Conservation (phyloP, 2,113 vertebrate species). For the Echinops telfairi region DNA sequence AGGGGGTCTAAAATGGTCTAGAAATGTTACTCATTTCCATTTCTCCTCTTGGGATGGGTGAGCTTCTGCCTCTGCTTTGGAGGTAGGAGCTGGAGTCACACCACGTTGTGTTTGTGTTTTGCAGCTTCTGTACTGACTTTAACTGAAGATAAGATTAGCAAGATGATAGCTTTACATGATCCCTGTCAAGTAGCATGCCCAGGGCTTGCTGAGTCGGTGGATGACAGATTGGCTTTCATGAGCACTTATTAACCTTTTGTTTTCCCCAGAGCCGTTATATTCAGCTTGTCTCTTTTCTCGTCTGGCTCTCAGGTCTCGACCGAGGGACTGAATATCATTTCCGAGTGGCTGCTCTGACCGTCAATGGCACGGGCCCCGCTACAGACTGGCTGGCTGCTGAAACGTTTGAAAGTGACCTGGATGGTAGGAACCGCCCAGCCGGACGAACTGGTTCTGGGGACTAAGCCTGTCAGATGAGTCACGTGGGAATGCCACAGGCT, state of each 20-base stretch:
- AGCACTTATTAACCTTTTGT: background rate
- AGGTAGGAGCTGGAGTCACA: background rate
- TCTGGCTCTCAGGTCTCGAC: constrained; percentile 91
- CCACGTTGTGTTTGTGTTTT: background rate
- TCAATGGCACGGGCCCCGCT: constrained; percentile 95
- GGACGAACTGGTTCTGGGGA: background rate
- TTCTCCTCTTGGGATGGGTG: background rate
- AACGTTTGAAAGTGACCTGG: constrained; percentile 98
- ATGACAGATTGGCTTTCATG: constrained; percentile 32
- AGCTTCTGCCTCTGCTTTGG: background rate
- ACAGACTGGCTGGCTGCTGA: constrained; percentile 95
- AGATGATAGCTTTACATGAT: background rate
- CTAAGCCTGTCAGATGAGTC: background rate
- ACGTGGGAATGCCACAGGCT: background rate
- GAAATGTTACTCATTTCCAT: background rate
- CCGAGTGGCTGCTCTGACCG: constrained; percentile 93
- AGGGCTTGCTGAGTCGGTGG: background rate
- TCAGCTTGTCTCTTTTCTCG: background rate
- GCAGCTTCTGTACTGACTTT: constrained; percentile 16
- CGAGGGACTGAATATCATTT: constrained; percentile 97
- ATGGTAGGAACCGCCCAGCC: constrained; percentile 88
- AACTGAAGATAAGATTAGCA: constrained; percentile 7
- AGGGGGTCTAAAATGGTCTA: background rate
- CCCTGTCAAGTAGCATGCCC: background rate
- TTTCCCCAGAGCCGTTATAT: background rate